Conservation (phyloP, 2,113 vertebrate species). For the Myotis yumanensis region DNA sequence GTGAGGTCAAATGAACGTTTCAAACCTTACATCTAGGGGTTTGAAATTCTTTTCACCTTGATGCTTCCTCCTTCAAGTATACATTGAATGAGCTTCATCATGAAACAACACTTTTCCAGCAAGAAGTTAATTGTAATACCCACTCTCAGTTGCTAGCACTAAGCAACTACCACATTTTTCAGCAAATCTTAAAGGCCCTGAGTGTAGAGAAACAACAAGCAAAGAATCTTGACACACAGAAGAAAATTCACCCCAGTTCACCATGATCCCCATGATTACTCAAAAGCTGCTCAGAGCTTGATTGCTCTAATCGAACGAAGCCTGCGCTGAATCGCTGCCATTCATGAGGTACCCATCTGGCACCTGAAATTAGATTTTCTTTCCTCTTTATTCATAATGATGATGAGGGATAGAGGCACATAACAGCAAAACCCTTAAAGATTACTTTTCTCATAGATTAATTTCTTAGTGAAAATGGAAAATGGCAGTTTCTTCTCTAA, state of each 20-base stretch:
- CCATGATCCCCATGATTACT: not conserved
- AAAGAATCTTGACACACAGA: not conserved
- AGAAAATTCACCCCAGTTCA: not conserved
- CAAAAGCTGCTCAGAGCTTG: not conserved
- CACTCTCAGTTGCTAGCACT: not conserved
- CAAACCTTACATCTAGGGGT: not conserved
- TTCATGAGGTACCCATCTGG: constrained; percentile 49
- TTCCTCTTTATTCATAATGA: constrained; percentile 47
- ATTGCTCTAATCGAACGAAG: not conserved
- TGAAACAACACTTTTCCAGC: constrained; percentile 15
- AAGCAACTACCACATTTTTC: not conserved
- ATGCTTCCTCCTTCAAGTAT: not conserved
- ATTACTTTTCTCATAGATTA: constrained; percentile 47
- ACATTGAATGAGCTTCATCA: constrained; percentile 6
- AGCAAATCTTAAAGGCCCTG: not conserved
- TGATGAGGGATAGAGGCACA: not conserved
- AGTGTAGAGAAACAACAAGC: not conserved
- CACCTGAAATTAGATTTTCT: constrained; percentile 60
- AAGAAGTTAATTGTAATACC: constrained; percentile 14
- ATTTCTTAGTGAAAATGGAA: constrained; percentile 51
- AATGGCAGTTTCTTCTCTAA: constrained; percentile 37
- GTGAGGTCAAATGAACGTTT: not conserved
- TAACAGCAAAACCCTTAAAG: not conserved
- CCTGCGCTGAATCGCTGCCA: not conserved
- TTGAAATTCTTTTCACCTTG: not conserved